Percentiles rank a stretch among this genome's conserved stretches.
Evolutionary conservation across 2,888 invertebrate genomes (phyloP).

Genomic region (Syritta pipiens): DNA sequence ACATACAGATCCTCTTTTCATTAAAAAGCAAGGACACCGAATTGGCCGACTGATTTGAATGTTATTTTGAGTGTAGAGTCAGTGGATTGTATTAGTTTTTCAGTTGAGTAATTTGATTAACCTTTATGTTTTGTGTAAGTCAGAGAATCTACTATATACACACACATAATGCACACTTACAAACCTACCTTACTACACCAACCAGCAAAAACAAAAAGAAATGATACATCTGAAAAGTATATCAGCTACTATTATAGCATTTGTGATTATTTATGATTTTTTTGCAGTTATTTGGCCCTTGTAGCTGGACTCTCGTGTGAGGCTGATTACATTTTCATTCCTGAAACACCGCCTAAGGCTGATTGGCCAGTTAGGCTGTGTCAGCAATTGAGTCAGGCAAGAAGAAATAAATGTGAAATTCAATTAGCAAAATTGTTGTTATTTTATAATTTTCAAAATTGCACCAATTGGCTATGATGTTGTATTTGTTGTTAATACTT

Average conservation of each 20-base stretch:
- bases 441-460: slow-evolving; percentile 54
- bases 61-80: slow-evolving; percentile 38
- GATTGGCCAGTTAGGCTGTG: slow-evolving; percentile 90
- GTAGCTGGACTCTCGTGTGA: slow-evolving; percentile 90
- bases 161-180: slow-evolving; percentile 2
- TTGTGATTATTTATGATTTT: slow-evolving; percentile 68
- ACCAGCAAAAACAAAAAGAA: slow-evolving; percentile 2
- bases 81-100: slow-evolving; percentile 23
- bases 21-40: slow-evolving; percentile 20
- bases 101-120: slow-evolving; percentile 8
- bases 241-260: slow-evolving; percentile 28
- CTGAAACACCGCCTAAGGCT: slow-evolving; percentile 89
- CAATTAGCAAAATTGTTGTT: slow-evolving; percentile 27
- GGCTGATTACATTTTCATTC: slow-evolving; percentile 93
- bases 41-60: slow-evolving; percentile 47
- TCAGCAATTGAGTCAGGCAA: slow-evolving; percentile 86
- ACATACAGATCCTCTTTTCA: background rate
- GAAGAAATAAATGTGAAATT: slow-evolving; percentile 71
- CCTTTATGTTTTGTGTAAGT: slow-evolving; percentile 33
- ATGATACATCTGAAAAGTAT: slow-evolving; percentile 6
- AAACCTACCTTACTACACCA: background rate
- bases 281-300: slow-evolving; percentile 89
- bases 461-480: slow-evolving; percentile 55
- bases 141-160: background rate
- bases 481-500: slow-evolving; percentile 31